phyloP scores from a whole-genome alignment of 2,888 invertebrate genomes.

The Corythucha ciliata region DNA sequence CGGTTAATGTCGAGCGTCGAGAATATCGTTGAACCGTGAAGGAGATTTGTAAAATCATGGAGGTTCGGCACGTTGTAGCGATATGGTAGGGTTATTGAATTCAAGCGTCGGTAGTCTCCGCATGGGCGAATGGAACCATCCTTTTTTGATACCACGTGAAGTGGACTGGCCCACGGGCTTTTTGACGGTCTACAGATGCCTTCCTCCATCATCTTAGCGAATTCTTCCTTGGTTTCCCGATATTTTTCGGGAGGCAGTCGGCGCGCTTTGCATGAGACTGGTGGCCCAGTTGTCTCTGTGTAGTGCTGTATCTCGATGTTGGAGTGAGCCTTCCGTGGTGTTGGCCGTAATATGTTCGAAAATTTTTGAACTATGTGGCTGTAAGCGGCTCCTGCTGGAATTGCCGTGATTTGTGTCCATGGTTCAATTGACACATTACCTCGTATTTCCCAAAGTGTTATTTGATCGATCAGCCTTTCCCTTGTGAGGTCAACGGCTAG shows the following conservation, averaged over 20 bases:
- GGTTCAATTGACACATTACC: slow-evolving; percentile 2
- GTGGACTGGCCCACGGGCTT: slow-evolving; percentile 38
- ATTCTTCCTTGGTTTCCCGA: slow-evolving; percentile 35
- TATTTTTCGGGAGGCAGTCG: slow-evolving; percentile 37
- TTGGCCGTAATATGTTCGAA: background rate
- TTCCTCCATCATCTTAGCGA: slow-evolving; percentile 34
- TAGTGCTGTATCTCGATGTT: slow-evolving; percentile 23
- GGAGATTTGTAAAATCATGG: slow-evolving; percentile 35
- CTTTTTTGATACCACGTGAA: slow-evolving; percentile 36
- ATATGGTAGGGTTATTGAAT: slow-evolving; percentile 38
- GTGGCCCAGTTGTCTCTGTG: slow-evolving; percentile 37
- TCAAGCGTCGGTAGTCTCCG: slow-evolving; percentile 40
- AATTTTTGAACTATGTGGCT: slow-evolving; percentile 3
- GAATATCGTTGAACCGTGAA: slow-evolving; percentile 30
- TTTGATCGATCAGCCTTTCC: slow-evolving; percentile 4
- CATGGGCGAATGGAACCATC: slow-evolving; percentile 37
- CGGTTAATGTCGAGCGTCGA: slow-evolving; percentile 22
- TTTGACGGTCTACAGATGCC: slow-evolving; percentile 36
- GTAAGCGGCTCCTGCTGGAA: too few species aligned
- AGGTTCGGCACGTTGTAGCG: slow-evolving; percentile 39
- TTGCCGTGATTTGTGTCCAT: too few species aligned
- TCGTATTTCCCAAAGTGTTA: background rate
- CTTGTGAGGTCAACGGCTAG: slow-evolving; percentile 10
- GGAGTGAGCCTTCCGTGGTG: background rate
- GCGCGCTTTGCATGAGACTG: slow-evolving; percentile 35